Evolutionary conservation across 2,113 vertebrate species (phyloP).

Genomic region (Dromiciops gliroides): DNA sequence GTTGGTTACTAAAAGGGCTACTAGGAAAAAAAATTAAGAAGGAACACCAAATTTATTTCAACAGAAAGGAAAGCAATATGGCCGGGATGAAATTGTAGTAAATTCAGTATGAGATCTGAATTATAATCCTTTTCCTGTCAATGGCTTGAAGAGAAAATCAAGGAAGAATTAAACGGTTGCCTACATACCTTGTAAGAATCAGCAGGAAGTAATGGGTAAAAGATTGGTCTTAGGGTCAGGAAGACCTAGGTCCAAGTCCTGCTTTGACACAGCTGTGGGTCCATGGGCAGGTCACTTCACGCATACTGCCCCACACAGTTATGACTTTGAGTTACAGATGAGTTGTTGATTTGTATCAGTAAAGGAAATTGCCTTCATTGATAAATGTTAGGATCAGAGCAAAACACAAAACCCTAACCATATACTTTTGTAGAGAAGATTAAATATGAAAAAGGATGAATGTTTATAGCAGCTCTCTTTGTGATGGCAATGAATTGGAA

Average conservation of each 20-base stretch:
- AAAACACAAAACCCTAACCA: not conserved
- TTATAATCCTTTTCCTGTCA: slow-evolving; percentile 48
- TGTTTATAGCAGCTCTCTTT: not conserved
- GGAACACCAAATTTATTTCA: slow-evolving; percentile 53
- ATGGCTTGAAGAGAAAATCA: slow-evolving; percentile 7
- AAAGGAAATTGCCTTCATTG: not conserved
- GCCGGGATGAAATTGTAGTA: slow-evolving; percentile 40
- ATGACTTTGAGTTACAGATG: not conserved
- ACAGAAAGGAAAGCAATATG: slow-evolving; percentile 36
- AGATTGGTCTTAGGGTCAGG: not conserved
- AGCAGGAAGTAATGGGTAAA: not conserved
- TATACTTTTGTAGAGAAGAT: not conserved
- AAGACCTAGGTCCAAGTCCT: not conserved
- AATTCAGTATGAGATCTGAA: slow-evolving; percentile 26
- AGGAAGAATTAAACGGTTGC: slow-evolving; percentile 28
- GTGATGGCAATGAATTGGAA: too few species aligned
- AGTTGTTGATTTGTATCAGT: not conserved
- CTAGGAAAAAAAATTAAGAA: slow-evolving; percentile 39
- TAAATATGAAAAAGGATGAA: not conserved
- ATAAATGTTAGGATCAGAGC: not conserved
- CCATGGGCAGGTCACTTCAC: not conserved
- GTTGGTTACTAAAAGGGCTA: slow-evolving; percentile 14
- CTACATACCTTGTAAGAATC: not conserved
- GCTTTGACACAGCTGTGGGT: not conserved
- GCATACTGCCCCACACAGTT: not conserved